These are phyloP conservation scores for Drosophila paucipuncta DNA, from an alignment of 2,888 invertebrate species.

Conservation along the genomic window DNA sequence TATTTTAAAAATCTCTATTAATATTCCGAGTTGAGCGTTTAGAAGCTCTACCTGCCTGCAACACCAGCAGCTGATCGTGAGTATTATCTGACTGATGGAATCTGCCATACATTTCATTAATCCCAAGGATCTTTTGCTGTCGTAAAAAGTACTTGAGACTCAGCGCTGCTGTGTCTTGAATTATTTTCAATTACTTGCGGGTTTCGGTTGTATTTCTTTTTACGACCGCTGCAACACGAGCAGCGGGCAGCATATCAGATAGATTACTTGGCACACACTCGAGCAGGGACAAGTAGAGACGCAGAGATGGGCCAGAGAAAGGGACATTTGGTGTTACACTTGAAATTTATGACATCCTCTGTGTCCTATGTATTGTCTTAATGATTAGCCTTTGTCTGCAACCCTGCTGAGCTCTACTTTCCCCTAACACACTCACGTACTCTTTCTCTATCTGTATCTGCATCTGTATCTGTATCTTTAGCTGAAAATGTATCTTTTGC, in stretches of 20 bases:
- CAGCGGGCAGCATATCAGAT: slow-evolving; percentile 28
- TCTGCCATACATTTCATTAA: slow-evolving; percentile 43
- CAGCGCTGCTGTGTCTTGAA: slow-evolving; percentile 47
- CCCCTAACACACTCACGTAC: slow-evolving; percentile 49
- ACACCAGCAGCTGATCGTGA: slow-evolving; percentile 47
- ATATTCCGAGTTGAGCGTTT: neutral
- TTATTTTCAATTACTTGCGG: slow-evolving; percentile 80
- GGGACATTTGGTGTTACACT: slow-evolving; percentile 76
- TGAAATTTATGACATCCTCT: slow-evolving; percentile 82
- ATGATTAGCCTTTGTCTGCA: slow-evolving; percentile 72
- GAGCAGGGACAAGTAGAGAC: neutral
- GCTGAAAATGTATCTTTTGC: slow-evolving; percentile 14
- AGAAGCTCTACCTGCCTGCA: slow-evolving; percentile 18
- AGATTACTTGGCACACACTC: slow-evolving; percentile 33
- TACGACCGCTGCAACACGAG: slow-evolving; percentile 57
- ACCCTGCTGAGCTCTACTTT: slow-evolving; percentile 75
- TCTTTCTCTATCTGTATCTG: slow-evolving; percentile 23
- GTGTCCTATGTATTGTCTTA: slow-evolving; percentile 66
- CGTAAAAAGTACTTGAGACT: slow-evolving; percentile 53
- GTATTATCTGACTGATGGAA: slow-evolving; percentile 41
- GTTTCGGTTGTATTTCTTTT: slow-evolving; percentile 42
- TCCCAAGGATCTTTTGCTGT: slow-evolving; percentile 37
- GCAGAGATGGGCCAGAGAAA: slow-evolving; percentile 9
- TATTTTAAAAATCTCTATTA: neutral
- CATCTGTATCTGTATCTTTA: slow-evolving; percentile 26